A percentile compares a stretch with the other conserved stretches of the same genome.
phyloP scores from a whole-genome alignment of 2,113 vertebrate species.

The Nicator chloris region DNA sequence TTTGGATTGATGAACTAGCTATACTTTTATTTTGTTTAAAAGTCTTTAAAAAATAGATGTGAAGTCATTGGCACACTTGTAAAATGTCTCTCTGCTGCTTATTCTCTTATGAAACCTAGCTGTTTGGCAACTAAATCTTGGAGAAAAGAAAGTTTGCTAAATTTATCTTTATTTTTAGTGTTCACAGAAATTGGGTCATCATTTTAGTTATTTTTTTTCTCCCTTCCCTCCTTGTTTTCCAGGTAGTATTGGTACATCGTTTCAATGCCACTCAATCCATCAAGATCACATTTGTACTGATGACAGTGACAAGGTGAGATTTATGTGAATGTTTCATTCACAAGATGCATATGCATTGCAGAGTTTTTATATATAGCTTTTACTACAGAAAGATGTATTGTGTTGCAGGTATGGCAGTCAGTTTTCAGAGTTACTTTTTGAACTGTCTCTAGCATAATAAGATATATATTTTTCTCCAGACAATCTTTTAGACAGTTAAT shows the following conservation, averaged over 20 bases:
- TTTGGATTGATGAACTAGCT: neutral
- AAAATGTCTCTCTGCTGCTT: neutral
- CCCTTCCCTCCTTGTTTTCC: slow-evolving; percentile 50
- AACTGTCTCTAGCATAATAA: neutral
- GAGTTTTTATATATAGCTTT: neutral
- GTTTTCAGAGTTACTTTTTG: neutral
- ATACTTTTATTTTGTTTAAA: neutral
- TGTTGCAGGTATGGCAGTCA: neutral
- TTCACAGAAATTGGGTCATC: neutral
- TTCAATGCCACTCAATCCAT: slow-evolving; percentile 79
- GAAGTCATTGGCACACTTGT: neutral
- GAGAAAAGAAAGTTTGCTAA: neutral
- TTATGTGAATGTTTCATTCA: slow-evolving; percentile 32
- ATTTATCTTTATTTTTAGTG: neutral
- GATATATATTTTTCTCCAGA: neutral
- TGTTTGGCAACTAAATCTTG: neutral
- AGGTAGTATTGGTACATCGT: slow-evolving; percentile 77
- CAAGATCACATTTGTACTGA: slow-evolving; percentile 82
- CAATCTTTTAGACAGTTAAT: neutral
- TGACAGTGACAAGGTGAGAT: slow-evolving; percentile 83
- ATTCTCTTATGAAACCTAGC: neutral
- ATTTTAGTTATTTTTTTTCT: slow-evolving; percentile 24
- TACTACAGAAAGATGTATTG: neutral
- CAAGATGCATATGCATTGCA: neutral
- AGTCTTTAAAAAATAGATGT: neutral